Percentiles rank a stretch among this genome's conserved stretches.
Conservation (phyloP, 2,113 vertebrate genomes). For the Helogale parvula region DNA sequence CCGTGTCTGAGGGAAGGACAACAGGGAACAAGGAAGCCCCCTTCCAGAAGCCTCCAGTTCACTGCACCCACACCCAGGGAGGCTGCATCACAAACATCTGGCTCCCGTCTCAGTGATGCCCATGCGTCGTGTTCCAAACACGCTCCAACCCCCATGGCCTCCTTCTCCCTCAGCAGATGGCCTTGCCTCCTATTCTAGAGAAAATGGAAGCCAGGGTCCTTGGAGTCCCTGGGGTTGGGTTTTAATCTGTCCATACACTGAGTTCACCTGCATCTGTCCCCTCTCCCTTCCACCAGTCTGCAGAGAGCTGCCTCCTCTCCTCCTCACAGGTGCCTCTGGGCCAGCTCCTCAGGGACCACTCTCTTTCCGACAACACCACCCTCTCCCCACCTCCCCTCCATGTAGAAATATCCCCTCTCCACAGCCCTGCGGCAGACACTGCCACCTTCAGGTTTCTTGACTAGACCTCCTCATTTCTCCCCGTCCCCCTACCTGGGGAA, state of each 20-base stretch:
- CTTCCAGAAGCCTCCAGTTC: not conserved
- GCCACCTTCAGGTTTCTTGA: not conserved
- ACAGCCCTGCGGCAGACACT: not conserved
- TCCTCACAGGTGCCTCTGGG: not conserved
- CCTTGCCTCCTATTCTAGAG: not conserved
- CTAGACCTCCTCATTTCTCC: not conserved
- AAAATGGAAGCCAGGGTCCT: not conserved
- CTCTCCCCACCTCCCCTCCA: not conserved
- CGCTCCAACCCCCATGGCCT: not conserved
- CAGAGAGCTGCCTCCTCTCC: not conserved
- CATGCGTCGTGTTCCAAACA: not conserved
- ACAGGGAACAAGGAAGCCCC: not conserved
- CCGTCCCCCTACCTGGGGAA: not conserved
- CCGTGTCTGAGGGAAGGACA: accelerated
- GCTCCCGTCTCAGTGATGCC: not conserved
- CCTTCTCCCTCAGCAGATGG: not conserved
- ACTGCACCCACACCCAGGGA: not conserved
- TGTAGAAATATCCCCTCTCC: not conserved
- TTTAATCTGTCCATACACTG: not conserved
- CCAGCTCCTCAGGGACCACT: not conserved
- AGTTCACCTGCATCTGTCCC: not conserved
- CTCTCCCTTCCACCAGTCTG: not conserved
- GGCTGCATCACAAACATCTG: not conserved
- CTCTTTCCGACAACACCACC: not conserved
- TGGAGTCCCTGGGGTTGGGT: not conserved